These are phyloP conservation scores for Sinocyclocheilus grahami DNA, from an alignment of 2,113 vertebrate species.

Conservation along the genomic window DNA sequence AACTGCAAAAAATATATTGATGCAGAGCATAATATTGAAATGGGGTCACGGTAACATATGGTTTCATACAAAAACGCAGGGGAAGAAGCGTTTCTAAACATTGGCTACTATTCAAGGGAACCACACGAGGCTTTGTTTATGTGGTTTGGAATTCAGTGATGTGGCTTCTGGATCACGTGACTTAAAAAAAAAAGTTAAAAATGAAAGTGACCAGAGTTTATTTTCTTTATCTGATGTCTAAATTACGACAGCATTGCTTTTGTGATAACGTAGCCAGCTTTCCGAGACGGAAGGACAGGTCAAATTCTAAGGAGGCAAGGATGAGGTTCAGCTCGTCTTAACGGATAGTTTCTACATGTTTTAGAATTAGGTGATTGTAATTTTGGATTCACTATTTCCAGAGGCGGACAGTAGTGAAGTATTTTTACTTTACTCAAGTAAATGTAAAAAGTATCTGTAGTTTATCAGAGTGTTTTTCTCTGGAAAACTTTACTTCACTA, in stretches of 20 bases:
- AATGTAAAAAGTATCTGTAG: too few species aligned
- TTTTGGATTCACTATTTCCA: not conserved
- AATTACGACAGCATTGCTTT: not conserved
- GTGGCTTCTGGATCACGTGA: slow-evolving; percentile 40
- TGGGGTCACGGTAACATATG: not conserved
- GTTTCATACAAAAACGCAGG: not conserved
- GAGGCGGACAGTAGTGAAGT: too few species aligned
- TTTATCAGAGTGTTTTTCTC: too few species aligned
- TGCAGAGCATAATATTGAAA: not conserved
- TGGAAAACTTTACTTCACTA: too few species aligned
- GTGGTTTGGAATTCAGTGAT: not conserved
- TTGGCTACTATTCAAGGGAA: slow-evolving; percentile 4
- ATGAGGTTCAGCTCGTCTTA: not conserved
- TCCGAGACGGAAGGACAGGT: not conserved
- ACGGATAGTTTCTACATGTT: not conserved
- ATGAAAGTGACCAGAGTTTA: slow-evolving; percentile 34
- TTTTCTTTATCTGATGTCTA: not conserved
- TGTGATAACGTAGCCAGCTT: not conserved
- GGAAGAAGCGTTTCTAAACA: not conserved
- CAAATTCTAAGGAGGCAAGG: not conserved
- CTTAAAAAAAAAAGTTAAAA: slow-evolving; percentile 22
- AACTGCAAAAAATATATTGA: not conserved
- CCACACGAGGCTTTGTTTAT: not conserved
- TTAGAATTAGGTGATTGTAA: not conserved
- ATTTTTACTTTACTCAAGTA: too few species aligned